Percentiles rank a stretch among this genome's conserved stretches.
phyloP scores from a whole-genome alignment of 2,888 invertebrate genomes.

The Hyalella azteca region DNA sequence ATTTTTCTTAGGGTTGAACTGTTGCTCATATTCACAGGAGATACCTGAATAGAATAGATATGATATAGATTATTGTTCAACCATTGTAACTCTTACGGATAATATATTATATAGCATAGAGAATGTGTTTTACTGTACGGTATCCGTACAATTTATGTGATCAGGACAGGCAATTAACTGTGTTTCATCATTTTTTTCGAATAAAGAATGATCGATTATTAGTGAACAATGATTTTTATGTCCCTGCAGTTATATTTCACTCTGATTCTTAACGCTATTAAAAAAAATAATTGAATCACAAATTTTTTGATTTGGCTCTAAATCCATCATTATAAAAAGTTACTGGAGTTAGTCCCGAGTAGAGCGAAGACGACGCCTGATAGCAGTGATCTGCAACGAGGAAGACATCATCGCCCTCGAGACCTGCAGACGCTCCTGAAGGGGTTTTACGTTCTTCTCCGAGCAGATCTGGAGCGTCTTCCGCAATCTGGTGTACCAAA shows the following conservation, averaged over 20 bases:
- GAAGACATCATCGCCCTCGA: background rate
- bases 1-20: background rate
- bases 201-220: too few species aligned
- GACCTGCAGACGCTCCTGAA: background rate
- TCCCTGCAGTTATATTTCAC: too few species aligned
- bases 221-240: too few species aligned
- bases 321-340: background rate
- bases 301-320: background rate
- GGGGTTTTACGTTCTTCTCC: background rate
- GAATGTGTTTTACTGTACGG: too few species aligned
- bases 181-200: too few species aligned
- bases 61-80: too few species aligned
- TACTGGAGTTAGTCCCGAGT: background rate
- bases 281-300: background rate
- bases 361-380: background rate
- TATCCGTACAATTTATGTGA: too few species aligned
- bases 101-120: too few species aligned
- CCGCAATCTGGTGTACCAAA: background rate
- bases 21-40: slow-evolving; percentile 6
- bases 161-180: too few species aligned
- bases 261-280: too few species aligned
- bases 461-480: slow-evolving; percentile 8
- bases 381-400: background rate
- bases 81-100: too few species aligned
- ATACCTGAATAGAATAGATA: background rate